Conservation (phyloP, 1,140 invertebrate species). For the Telenomus remus region DNA sequence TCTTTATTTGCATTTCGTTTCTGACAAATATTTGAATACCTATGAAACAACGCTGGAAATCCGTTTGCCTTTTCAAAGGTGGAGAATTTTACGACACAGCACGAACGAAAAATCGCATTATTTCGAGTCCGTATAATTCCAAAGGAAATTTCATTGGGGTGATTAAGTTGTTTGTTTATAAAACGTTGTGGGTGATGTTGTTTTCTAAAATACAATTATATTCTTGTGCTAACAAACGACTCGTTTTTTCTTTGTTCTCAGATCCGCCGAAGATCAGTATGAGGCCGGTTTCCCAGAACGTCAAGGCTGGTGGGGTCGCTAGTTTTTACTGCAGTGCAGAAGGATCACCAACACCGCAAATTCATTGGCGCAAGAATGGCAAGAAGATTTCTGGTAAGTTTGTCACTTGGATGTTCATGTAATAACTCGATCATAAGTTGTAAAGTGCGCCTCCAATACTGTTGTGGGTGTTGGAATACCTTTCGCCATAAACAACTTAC, state of each 20-base stretch:
- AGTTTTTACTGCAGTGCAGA: conserved; percentile 96
- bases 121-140: too few relatives aligned
- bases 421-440: conserved; percentile 32
- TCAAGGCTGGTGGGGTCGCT: conserved; percentile 91
- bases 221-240: not conserved
- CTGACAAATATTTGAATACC: too few relatives aligned
- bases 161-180: too few relatives aligned
- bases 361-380: conserved; percentile 93
- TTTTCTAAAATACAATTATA: too few relatives aligned
- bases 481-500: conserved; percentile 21
- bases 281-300: conserved; percentile 89
- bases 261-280: conserved; percentile 94
- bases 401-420: conserved; percentile 23
- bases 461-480: conserved; percentile 11
- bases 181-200: too few relatives aligned
- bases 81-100: too few relatives aligned
- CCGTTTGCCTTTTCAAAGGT: too few relatives aligned
- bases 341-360: conserved; percentile 90
- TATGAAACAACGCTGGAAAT: too few relatives aligned
- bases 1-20: too few relatives aligned
- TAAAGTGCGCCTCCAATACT: conserved; percentile 5
- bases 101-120: too few relatives aligned
- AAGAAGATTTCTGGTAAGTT: conserved; percentile 87
- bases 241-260: conserved; percentile 75
- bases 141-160: too few relatives aligned